Conservation (phyloP, 2,797 vertebrate species). For the Hoplostethus atlanticus region DNA sequence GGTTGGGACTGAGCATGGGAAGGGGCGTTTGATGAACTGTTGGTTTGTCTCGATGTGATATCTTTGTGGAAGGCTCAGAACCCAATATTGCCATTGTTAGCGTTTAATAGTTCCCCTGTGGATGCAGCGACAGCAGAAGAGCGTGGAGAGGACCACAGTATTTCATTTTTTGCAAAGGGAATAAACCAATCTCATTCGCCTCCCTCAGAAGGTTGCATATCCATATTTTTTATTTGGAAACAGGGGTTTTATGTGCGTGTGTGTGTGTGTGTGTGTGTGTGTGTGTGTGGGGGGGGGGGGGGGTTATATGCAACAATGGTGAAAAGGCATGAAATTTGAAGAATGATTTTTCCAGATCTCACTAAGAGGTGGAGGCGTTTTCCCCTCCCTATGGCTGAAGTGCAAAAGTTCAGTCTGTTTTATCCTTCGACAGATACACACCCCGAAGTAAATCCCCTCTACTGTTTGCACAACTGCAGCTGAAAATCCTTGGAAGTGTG, state of each 20-base stretch:
- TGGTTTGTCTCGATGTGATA: constrained; percentile 47
- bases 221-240: constrained; percentile 62
- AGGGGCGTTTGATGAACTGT: constrained; percentile 53
- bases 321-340: constrained; percentile 57
- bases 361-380: constrained; percentile 40
- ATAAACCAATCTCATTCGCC: constrained; percentile 27
- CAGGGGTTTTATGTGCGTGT: constrained; percentile 40
- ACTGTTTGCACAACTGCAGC: constrained; percentile 52
- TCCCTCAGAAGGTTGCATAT: constrained; percentile 34
- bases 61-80: constrained; percentile 50
- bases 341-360: constrained; percentile 66
- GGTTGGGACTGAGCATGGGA: constrained; percentile 37
- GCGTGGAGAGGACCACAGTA: constrained; percentile 22
- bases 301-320: constrained; percentile 57
- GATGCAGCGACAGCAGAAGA: constrained; percentile 25
- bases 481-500: constrained; percentile 47
- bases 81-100: constrained; percentile 50
- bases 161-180: constrained; percentile 32
- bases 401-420: constrained; percentile 63
- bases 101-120: constrained; percentile 59
- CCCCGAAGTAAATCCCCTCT: constrained; percentile 43
- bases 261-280: constrained; percentile 8
- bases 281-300: constrained; percentile 25
- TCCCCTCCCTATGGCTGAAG: constrained; percentile 29
- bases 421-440: constrained; percentile 46